Percentiles rank a stretch among this genome's conserved stretches.
Evolutionary conservation across 2,888 invertebrate genomes (phyloP).

Genomic region (Icerya purchasi): DNA sequence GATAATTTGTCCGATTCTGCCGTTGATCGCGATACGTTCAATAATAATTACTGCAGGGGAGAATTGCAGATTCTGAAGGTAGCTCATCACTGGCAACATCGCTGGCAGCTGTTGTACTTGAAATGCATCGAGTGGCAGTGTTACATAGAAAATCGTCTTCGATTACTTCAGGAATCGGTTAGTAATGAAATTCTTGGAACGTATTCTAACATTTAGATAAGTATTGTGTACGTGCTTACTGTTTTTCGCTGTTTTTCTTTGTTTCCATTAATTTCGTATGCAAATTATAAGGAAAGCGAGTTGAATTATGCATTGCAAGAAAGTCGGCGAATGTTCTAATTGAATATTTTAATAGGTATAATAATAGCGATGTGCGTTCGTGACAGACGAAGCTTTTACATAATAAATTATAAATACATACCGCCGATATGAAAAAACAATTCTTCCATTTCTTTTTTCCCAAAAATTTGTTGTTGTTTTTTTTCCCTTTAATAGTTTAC

Average conservation of each 20-base stretch:
- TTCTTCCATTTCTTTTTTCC: not conserved
- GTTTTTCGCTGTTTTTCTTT: too few relatives aligned
- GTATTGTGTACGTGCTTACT: too few relatives aligned
- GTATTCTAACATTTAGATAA: too few relatives aligned
- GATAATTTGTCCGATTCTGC: not conserved
- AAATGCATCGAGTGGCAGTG: conserved; percentile 82
- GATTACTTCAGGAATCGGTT: not conserved
- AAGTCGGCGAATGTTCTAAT: too few relatives aligned
- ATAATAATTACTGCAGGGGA: conserved; percentile 14
- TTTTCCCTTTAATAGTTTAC: too few relatives aligned
- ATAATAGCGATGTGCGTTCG: conserved; percentile 4
- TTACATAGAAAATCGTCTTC: conserved; percentile 51
- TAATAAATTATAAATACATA: not conserved
- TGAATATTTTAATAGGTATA: conserved; percentile 3
- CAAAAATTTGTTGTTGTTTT: too few relatives aligned
- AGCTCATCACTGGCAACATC: conserved; percentile 53
- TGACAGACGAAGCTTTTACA: not conserved
- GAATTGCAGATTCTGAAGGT: conserved; percentile 28
- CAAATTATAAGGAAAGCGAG: too few relatives aligned
- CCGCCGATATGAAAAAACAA: not conserved
- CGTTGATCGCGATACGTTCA: not conserved
- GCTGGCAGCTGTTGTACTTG: conserved; percentile 76
- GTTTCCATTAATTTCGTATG: too few relatives aligned
- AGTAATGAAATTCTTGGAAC: too few relatives aligned
- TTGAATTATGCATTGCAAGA: too few relatives aligned